Evolutionary conservation across 2,888 invertebrate genomes (phyloP).

Genomic region (Phlogophora meticulosa): DNA sequence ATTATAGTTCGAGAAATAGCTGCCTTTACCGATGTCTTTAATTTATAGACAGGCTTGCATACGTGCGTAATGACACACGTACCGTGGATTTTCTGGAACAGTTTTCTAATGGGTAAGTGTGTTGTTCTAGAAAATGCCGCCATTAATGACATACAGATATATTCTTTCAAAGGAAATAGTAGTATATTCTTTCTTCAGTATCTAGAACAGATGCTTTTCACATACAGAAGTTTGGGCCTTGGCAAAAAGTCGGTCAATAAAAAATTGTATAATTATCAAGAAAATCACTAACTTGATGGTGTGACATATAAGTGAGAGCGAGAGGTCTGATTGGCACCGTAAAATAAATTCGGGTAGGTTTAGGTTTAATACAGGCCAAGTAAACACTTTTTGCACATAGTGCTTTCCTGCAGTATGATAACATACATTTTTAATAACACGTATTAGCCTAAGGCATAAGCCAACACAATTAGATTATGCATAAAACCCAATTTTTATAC

Average conservation of each 20-base stretch:
- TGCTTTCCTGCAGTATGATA: too few relatives aligned
- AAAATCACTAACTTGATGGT: too few relatives aligned
- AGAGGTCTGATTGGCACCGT: too few relatives aligned
- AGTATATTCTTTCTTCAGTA: background rate
- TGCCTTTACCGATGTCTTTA: background rate
- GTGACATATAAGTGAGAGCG: too few relatives aligned
- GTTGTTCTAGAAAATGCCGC: background rate
- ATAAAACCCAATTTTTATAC: slow-evolving; percentile 30
- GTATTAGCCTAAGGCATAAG: slow-evolving; percentile 5
- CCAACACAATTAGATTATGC: slow-evolving; percentile 40
- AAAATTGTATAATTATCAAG: background rate
- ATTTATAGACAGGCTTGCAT: slow-evolving; percentile 16
- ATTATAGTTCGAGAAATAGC: background rate
- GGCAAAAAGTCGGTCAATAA: too few relatives aligned
- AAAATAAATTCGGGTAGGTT: too few relatives aligned
- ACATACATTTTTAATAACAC: too few relatives aligned
- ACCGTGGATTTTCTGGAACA: slow-evolving; percentile 7
- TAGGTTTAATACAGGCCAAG: too few relatives aligned
- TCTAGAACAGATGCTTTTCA: too few relatives aligned
- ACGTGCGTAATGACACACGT: background rate
- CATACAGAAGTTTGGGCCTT: too few relatives aligned
- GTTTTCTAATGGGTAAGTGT: background rate
- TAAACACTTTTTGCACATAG: too few relatives aligned
- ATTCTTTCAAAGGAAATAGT: background rate
- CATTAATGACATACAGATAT: background rate